Percentiles rank a stretch among this genome's conserved stretches.
phyloP scores from a whole-genome alignment of 2,888 invertebrate species.

The Parnassius glacialis region DNA sequence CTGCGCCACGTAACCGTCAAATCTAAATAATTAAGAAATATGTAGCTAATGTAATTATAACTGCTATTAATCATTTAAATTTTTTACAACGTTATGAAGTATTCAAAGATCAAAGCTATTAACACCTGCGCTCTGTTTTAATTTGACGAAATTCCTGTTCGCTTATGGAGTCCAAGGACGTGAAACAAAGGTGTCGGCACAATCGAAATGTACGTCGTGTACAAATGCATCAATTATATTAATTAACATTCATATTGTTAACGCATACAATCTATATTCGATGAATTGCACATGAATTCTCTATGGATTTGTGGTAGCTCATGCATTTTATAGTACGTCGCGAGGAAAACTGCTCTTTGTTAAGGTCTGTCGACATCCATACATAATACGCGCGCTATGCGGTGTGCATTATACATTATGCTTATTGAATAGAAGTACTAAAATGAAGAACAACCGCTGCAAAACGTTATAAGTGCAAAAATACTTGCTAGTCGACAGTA shows the following conservation, averaged over 20 bases:
- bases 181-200: slow-evolving; percentile 52
- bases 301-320: slow-evolving; percentile 57
- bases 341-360: slow-evolving; percentile 59
- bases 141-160: slow-evolving; percentile 40
- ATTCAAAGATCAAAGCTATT: too few relatives aligned
- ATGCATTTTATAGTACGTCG: slow-evolving; percentile 59
- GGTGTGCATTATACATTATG: slow-evolving; percentile 23
- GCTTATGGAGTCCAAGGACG: slow-evolving; percentile 43
- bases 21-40: too few relatives aligned
- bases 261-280: slow-evolving; percentile 56
- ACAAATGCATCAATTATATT: slow-evolving; percentile 38
- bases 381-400: slow-evolving; percentile 25
- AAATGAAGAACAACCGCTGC: slow-evolving; percentile 16
- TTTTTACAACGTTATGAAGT: too few relatives aligned
- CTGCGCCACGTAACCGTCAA: too few relatives aligned
- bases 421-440: slow-evolving; percentile 21
- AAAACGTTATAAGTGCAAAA: neutral
- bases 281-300: slow-evolving; percentile 63
- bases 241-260: slow-evolving; percentile 64
- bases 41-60: too few relatives aligned
- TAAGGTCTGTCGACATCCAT: slow-evolving; percentile 34
- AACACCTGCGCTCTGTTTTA: slow-evolving; percentile 2
- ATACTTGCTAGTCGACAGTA: too few relatives aligned
- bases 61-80: too few relatives aligned
- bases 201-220: slow-evolving; percentile 44